These are phyloP conservation scores for Incurvaria masculella DNA, from an alignment of 2,888 invertebrate species.

Conservation along the genomic window DNA sequence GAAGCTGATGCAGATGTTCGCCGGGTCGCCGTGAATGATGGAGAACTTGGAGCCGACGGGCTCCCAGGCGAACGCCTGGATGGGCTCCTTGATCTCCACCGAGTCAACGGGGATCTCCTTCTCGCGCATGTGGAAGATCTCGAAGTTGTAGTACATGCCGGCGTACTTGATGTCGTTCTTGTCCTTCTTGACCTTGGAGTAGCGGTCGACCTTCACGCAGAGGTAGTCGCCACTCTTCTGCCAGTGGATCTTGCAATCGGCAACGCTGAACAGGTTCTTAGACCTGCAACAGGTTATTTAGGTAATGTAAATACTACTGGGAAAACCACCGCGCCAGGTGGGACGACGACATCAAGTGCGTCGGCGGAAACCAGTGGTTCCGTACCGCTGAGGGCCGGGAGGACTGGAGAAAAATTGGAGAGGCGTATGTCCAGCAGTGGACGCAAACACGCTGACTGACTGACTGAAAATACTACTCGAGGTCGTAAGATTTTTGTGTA, in stretches of 20 bases:
- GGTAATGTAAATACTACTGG: too few relatives aligned
- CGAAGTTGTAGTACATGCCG: slow-evolving; percentile 97
- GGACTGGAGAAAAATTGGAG: too few relatives aligned
- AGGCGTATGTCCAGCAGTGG: too few relatives aligned
- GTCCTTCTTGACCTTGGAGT: slow-evolving; percentile 90
- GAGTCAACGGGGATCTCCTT: slow-evolving; percentile 98
- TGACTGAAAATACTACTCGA: too few relatives aligned
- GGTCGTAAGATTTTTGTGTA: too few relatives aligned
- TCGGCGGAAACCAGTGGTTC: too few relatives aligned
- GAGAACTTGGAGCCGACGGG: slow-evolving; percentile 95
- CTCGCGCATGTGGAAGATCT: slow-evolving; percentile 98
- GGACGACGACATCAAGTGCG: too few relatives aligned
- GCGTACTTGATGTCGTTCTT: slow-evolving; percentile 92
- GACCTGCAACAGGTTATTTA: too few relatives aligned
- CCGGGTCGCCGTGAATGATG: slow-evolving; percentile 90
- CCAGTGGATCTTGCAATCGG: slow-evolving; percentile 98
- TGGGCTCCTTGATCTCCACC: slow-evolving; percentile 91
- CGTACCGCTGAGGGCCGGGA: too few relatives aligned
- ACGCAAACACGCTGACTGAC: too few relatives aligned
- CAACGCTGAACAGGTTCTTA: slow-evolving; percentile 96
- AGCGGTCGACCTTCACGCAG: slow-evolving; percentile 84
- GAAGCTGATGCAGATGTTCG: slow-evolving; percentile 84
- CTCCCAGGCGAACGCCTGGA: slow-evolving; percentile 97
- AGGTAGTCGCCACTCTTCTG: slow-evolving; percentile 97
- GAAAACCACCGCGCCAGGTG: too few relatives aligned